Evolutionary conservation across 2,888 invertebrate genomes (phyloP).

Genomic region (Caenorhabditis sp.): DNA sequence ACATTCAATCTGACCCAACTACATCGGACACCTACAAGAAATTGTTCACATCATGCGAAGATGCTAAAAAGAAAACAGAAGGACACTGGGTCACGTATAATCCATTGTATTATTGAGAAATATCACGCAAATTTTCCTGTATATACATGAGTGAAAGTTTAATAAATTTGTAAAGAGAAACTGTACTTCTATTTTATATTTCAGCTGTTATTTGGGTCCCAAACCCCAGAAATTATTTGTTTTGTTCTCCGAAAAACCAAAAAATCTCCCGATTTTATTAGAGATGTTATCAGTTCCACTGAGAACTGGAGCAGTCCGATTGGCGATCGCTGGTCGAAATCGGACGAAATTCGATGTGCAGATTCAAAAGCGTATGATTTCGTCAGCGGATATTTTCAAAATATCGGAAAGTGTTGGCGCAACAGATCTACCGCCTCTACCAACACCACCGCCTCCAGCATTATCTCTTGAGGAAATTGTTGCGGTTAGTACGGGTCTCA

Average conservation of each 20-base stretch:
- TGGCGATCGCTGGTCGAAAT: neutral
- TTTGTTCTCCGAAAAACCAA: neutral
- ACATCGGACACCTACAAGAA: constrained; percentile 91
- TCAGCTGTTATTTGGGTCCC: neutral
- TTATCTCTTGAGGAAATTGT: constrained; percentile 41
- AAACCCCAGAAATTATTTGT: constrained; percentile 3
- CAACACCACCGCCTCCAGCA: constrained; percentile 42
- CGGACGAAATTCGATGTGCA: neutral
- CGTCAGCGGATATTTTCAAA: constrained; percentile 48
- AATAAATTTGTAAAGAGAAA: no score
- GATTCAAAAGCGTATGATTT: constrained; percentile 29
- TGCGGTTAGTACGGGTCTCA: no score
- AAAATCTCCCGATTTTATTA: neutral
- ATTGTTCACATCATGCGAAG: constrained; percentile 88
- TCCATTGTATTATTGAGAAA: constrained; percentile 76
- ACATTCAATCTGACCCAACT: constrained; percentile 80
- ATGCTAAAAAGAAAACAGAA: constrained; percentile 84
- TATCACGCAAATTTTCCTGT: neutral
- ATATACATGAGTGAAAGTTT: neutral
- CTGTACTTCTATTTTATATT: constrained; percentile 4
- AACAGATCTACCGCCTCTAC: constrained; percentile 40
- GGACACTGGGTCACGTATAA: constrained; percentile 99
- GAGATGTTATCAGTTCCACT: constrained; percentile 47
- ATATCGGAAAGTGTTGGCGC: constrained; percentile 17
- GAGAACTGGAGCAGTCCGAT: constrained; percentile 19